Evolutionary conservation across 2,113 vertebrate genomes (phyloP).

Genomic region (Fregata magnificens): DNA sequence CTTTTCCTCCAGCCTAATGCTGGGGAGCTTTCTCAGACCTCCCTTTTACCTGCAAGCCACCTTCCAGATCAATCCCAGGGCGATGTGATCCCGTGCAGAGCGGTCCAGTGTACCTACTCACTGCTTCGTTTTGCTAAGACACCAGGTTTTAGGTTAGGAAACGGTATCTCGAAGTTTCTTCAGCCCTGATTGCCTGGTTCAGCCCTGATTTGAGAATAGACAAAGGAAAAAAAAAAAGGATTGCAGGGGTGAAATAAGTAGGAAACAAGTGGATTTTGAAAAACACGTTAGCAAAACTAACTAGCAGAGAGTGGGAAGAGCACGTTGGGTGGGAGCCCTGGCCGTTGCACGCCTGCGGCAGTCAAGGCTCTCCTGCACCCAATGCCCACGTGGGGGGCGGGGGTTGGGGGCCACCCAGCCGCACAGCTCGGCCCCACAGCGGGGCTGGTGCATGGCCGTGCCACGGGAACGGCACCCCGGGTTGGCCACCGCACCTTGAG

Average conservation of each 20-base stretch:
- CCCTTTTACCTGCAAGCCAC: not conserved
- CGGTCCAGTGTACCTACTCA: rapidly evolving
- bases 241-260: not conserved
- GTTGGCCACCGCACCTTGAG: not conserved
- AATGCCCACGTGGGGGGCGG: rapidly evolving
- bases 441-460: not conserved
- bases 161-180: not conserved
- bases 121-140: rapidly evolving
- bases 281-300: not conserved
- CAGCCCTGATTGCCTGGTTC: not conserved
- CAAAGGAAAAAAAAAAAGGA: not conserved
- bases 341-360: rapidly evolving
- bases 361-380: too few relatives aligned
- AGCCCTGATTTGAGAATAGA: not conserved
- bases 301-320: not conserved
- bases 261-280: not conserved
- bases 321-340: rapidly evolving
- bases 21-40: too few relatives aligned
- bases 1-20: not conserved
- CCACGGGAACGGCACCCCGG: too few relatives aligned
- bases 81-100: rapidly evolving
- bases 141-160: not conserved
- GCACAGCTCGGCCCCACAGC: too few relatives aligned
- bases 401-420: not conserved
- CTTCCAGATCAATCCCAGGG: rapidly evolving